Conservation (phyloP, 2,888 invertebrate genomes). For the Phyllotreta cruciferae region DNA sequence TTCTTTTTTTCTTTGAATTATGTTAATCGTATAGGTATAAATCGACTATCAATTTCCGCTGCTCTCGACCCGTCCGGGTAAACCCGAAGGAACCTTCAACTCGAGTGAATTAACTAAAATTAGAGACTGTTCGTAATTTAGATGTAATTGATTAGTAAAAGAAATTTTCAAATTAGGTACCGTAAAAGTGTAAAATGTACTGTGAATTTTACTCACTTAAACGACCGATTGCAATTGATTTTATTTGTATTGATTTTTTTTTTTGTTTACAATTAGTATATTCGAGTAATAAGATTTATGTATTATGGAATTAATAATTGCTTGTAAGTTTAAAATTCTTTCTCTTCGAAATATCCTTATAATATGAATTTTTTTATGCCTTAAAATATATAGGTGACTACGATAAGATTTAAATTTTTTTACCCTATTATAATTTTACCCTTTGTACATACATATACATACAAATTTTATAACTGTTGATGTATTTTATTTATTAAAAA, state of each 20-base stretch:
- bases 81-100: constrained; percentile 10
- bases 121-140: constrained; percentile 6
- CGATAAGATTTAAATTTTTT: constrained; percentile 11
- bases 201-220: no score
- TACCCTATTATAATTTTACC: constrained; percentile 5
- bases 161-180: constrained; percentile 5
- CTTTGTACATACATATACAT: constrained; percentile 6
- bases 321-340: constrained; percentile 1
- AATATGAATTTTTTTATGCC: background rate
- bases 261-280: constrained; percentile 11
- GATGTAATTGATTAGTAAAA: constrained; percentile 1
- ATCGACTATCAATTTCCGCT: constrained; percentile 12
- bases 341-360: constrained; percentile 1
- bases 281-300: constrained; percentile 3
- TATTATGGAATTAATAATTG: constrained; percentile 5
- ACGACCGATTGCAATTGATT: no score
- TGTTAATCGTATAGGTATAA: constrained; percentile 15
- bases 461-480: constrained; percentile 17
- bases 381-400: constrained; percentile 2
- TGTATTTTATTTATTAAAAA: constrained; percentile 17
- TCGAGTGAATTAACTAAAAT: constrained; percentile 1
- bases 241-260: no score
- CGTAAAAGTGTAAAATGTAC: background rate
- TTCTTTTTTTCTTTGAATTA: constrained; percentile 1
- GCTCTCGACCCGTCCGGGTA: background rate